Evolutionary conservation across 2,113 vertebrate genomes (phyloP), one percentile per base, ranked within the genome.

Genomic region (Mastomys coucha): DNA sequence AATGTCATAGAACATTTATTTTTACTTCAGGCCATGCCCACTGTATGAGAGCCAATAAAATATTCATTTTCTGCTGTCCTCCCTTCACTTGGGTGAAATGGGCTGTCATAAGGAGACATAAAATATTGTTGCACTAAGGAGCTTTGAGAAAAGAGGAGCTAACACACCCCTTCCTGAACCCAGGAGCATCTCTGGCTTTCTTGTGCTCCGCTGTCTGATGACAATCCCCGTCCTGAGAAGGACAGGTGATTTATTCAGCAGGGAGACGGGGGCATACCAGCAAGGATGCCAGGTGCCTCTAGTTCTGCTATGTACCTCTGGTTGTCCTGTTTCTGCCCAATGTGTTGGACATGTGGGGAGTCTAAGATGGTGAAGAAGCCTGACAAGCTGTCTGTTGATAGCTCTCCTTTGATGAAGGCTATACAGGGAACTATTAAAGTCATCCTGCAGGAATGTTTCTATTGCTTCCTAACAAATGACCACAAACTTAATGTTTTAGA

Each of bases 1-100:
- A 42, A 82, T 97, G 95, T 51, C 51, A 97, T 93, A 93, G 24
- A 9, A 95, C n/a, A 97, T 98, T 98, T 98, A 90, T 97, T 98
- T 98, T 97, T 97, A 89, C 93, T 98, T 95, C 67, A 94, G 89
- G 81, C 91, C 93, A 88, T 97, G 94, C 63, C 96, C 65, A 89
- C 49, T 94, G 0, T 36, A 16, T 69, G 53, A 92, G 33, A 97
- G 56, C 76, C 82, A 97, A 95, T 98, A 97, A 98, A 98, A 97
- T 82, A 69, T 95, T 91, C 95, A 92, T 97, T 97, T 97, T 97
- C 72, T 96, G 69, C 96, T 92, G 42, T 93, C 92, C 92, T 97
- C 76, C 81, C 60, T 84, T 91, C 13, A 1, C 91, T 4, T 14
- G 36, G 53, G 36, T 86, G 12, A 91, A 97, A 97, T 97, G 91